These are phyloP conservation scores for Microcebus tavaratra DNA, from an alignment of 2,113 vertebrate genomes.

Conservation along the genomic window DNA sequence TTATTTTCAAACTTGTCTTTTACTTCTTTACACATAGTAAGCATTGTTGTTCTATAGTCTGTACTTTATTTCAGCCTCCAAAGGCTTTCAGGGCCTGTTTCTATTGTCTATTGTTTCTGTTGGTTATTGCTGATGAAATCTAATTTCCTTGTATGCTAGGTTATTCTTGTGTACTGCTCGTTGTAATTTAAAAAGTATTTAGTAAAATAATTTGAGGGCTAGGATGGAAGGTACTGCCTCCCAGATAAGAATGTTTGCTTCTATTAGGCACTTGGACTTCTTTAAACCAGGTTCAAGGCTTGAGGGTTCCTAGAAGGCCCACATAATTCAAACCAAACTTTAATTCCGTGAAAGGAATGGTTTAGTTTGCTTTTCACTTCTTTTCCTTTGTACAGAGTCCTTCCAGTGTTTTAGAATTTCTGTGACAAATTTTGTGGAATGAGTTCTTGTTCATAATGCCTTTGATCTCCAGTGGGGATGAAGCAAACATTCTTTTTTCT, in stretches of 20 bases:
- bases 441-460: background rate
- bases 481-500: background rate
- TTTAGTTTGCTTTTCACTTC: background rate
- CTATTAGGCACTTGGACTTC: background rate
- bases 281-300: background rate
- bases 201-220: background rate
- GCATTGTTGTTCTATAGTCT: background rate
- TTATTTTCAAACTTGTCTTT: constrained; percentile 3
- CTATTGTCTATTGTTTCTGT: background rate
- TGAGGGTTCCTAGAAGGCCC: background rate
- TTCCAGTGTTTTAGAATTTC: background rate
- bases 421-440: background rate
- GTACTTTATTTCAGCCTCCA: background rate
- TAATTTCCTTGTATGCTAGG: background rate
- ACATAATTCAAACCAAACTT: background rate
- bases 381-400: background rate
- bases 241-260: background rate
- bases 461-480: background rate
- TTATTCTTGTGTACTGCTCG: background rate
- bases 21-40: background rate
- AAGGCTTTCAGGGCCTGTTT: background rate
- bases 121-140: background rate
- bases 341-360: background rate
- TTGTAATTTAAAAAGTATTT: background rate
- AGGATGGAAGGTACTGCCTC: background rate